phyloP scores from a whole-genome alignment of 2,888 invertebrate genomes.

The Alviniconcha strummeri region DNA sequence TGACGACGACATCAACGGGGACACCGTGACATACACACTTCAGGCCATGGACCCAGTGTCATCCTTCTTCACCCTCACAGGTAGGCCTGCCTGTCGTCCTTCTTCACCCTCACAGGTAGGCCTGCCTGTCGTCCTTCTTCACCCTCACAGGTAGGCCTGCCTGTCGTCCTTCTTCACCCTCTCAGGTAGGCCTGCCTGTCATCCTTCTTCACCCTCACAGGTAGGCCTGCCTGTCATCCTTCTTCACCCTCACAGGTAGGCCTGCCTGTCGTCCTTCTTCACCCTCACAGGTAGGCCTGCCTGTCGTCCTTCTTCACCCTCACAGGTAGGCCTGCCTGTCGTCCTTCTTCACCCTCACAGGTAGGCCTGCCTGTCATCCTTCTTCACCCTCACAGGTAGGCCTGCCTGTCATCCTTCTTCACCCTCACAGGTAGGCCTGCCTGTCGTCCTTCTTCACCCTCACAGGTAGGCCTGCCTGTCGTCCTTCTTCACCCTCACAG shows the following conservation, averaged over 20 bases:
- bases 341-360: too few species aligned
- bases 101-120: too few species aligned
- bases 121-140: not conserved
- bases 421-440: not conserved
- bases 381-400: not conserved
- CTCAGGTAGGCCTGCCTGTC: not conserved
- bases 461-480: not conserved
- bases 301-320: too few species aligned
- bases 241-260: too few species aligned
- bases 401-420: not conserved
- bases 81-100: not conserved
- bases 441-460: not conserved
- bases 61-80: not conserved
- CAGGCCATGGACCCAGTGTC: not conserved
- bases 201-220: not conserved
- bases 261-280: not conserved
- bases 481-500: too few species aligned
- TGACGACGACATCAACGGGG: constrained; percentile 1
- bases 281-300: not conserved
- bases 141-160: not conserved
- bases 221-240: not conserved
- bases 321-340: too few species aligned
- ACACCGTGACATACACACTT: not conserved
- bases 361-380: not conserved
- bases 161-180: not conserved